phyloP scores from a whole-genome alignment of 2,797 vertebrate genomes.

The Xenops minutus region DNA sequence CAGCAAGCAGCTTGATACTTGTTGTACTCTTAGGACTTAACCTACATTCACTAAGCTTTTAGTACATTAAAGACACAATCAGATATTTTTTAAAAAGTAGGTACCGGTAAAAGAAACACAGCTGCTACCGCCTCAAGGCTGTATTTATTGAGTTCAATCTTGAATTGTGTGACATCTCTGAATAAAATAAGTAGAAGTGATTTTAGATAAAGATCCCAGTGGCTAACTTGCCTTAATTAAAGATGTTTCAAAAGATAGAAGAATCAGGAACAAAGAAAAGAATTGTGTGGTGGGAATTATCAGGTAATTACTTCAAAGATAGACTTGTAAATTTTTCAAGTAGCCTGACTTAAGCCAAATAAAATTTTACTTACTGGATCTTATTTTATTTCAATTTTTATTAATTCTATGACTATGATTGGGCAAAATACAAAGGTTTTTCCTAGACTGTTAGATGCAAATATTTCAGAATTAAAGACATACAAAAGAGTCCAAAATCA shows the following conservation, averaged over 20 bases:
- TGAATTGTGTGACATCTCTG: not conserved
- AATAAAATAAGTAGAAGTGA: slow-evolving; percentile 2
- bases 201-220: slow-evolving; percentile 24
- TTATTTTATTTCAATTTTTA: not conserved
- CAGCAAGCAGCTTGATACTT: not conserved
- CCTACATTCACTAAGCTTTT: not conserved
- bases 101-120: not conserved
- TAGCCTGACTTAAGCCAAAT: not conserved
- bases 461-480: not conserved
- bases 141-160: not conserved
- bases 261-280: not conserved
- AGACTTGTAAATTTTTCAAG: not conserved
- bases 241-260: slow-evolving; percentile 19
- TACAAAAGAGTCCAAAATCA: not conserved
- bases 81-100: not conserved
- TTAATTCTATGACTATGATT: not conserved
- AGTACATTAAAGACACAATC: not conserved
- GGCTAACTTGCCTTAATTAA: slow-evolving; percentile 32
- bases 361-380: not conserved
- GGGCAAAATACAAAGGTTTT: not conserved
- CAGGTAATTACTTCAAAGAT: not conserved
- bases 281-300: not conserved
- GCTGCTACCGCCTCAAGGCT: not conserved
- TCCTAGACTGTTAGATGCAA: not conserved
- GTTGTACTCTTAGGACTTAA: not conserved